Evolutionary conservation across 2,113 vertebrate species (phyloP).

Genomic region (Pipra filicauda): DNA sequence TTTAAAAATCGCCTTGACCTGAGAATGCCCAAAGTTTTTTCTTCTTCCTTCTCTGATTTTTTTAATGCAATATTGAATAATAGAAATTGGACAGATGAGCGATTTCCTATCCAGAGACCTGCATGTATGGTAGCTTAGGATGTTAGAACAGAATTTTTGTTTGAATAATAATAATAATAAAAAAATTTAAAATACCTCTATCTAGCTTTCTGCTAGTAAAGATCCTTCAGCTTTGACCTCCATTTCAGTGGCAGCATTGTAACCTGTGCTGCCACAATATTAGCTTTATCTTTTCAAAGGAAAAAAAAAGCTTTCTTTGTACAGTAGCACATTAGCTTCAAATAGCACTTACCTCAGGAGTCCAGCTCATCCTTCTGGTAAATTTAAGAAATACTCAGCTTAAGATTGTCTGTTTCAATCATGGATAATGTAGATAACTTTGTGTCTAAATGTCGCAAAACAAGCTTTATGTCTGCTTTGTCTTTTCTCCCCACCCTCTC

Average conservation of each 20-base stretch:
- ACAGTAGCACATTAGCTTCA: conserved; percentile 71
- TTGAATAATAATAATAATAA: conserved; percentile 28
- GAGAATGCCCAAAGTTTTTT: conserved; percentile 74
- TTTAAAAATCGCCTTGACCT: conserved; percentile 82
- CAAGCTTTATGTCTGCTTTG: conserved; percentile 49
- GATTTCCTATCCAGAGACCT: conserved; percentile 43
- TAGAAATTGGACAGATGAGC: conserved; percentile 67
- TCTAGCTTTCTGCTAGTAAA: conserved; percentile 56
- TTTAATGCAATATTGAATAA: conserved; percentile 76
- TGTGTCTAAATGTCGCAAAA: conserved; percentile 61
- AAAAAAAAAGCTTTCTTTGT: conserved; percentile 69
- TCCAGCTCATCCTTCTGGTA: conserved; percentile 74
- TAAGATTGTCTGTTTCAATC: conserved; percentile 74
- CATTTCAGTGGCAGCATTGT: conserved; percentile 70
- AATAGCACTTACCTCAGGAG: conserved; percentile 82
- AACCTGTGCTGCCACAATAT: conserved; percentile 59
- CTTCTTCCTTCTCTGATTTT: conserved; percentile 37
- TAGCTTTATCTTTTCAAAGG: conserved; percentile 71
- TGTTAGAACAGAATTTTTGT: conserved; percentile 54
- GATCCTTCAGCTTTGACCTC: conserved; percentile 81
- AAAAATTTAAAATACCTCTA: conserved; percentile 62
- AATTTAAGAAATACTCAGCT: conserved; percentile 80
- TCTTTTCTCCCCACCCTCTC: conserved; percentile 25
- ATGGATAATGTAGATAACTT: conserved; percentile 66
- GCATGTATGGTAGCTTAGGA: not conserved